A percentile compares a stretch with the other conserved stretches of the same genome.
phyloP scores from a whole-genome alignment of 2,888 invertebrate species.

The Caenorhabditis wallacei region DNA sequence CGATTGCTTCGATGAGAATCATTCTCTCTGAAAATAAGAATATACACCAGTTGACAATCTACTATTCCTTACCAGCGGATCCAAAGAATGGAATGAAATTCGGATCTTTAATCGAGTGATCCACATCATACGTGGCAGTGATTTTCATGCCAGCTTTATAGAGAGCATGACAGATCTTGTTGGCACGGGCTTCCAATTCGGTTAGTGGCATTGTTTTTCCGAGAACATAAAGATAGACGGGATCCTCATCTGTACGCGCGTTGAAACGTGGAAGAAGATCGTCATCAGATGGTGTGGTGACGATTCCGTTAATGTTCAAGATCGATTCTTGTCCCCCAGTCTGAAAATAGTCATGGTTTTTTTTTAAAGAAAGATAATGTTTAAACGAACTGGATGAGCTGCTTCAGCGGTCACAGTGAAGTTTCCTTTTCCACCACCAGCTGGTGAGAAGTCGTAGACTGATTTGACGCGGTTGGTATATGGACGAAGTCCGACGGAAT shows the following conservation, averaged over 20 bases:
- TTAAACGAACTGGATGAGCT: constrained; percentile 32
- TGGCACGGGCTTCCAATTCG: constrained; percentile 31
- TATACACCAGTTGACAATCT: background rate
- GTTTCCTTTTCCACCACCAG: constrained; percentile 45
- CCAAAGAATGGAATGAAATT: constrained; percentile 47
- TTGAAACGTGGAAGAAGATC: constrained; percentile 48
- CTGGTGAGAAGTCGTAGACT: constrained; percentile 81
- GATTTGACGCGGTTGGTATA: constrained; percentile 77
- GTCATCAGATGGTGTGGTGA: background rate
- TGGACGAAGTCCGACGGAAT: constrained; percentile 70
- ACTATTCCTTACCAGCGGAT: constrained; percentile 36
- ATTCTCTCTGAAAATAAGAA: constrained; percentile 44
- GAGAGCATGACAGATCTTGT: constrained; percentile 21
- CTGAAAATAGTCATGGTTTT: constrained; percentile 15
- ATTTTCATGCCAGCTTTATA: constrained; percentile 39
- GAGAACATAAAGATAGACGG: constrained; percentile 19
- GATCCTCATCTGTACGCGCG: constrained; percentile 11
- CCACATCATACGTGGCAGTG: constrained; percentile 39
- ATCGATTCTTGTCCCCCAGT: background rate
- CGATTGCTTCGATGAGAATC: constrained; percentile 53
- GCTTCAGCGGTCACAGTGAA: constrained; percentile 31
- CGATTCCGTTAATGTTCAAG: constrained; percentile 1
- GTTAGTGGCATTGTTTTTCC: constrained; percentile 39
- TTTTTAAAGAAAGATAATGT: too few relatives aligned
- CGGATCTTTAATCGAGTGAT: constrained; percentile 23